Evolutionary conservation across 2,113 vertebrate species (phyloP), one percentile per base, ranked within the genome.

Genomic region (Laticauda colubrina): DNA sequence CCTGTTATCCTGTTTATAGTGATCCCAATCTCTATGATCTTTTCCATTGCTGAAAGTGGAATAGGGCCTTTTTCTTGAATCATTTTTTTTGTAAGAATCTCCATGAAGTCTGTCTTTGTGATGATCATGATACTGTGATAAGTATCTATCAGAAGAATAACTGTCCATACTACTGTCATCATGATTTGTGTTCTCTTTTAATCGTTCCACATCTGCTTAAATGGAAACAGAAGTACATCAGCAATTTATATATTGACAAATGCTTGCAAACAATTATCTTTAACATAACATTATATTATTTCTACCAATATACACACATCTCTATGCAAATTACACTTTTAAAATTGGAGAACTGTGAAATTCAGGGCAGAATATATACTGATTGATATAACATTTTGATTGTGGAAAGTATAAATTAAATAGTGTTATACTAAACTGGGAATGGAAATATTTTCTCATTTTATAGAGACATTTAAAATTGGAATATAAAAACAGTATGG

Each of bases 161-260:
- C 99, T 99, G 95, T 99, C 99, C 94, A 99, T 98, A 97, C 99
- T 99, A 97, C 99, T 99, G 75, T 99, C 99, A 12, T 99, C 99
- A 1, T 99, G 98, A 94, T 99, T 99, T 86, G 98, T 97, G 91
- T 97, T 98, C 93, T 99, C 99, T 95, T 98, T 99, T 93, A 99
- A 94, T 93, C 98, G 97, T 95, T 99, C 99, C 1, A 99, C 96
- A 95, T 99, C 99, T 99, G 95, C 94, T 95, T 91, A 95, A 97
- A 85, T 39, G 34, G 95, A 96, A 94, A 26, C 59, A 96, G 48
- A 89, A 94, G 3, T 57, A n/a, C 90, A 7, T 87, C 85, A 64
- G 88, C 14, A 87, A 75, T 45, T 29, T 34, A 69, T 69, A 53
- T 29, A 51, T 51, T 51, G 29, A 14, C 5, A 39, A 24, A 86